phyloP scores from a whole-genome alignment of 1,140 invertebrate genomes.

The Drosophila ambigua region DNA sequence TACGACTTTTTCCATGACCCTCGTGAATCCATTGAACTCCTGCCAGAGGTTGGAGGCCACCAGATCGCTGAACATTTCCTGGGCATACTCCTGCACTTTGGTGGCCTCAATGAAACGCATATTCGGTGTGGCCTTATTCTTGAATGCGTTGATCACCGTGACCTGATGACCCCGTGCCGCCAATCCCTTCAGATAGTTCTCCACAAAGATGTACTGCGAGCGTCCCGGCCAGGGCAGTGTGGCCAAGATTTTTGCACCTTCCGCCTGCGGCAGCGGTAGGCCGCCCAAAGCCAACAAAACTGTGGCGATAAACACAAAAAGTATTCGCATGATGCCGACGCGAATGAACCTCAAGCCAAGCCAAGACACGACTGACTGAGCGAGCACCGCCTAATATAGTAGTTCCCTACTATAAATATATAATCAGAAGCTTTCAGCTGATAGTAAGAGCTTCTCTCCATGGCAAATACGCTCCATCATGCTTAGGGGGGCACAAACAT shows the following conservation, averaged over 20 bases:
- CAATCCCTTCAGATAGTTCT: constrained; percentile 84
- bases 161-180: constrained; percentile 85
- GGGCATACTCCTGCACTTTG: constrained; percentile 25
- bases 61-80: constrained; percentile 48
- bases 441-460: constrained; percentile 11
- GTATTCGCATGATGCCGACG: constrained; percentile 36
- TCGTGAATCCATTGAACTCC: constrained; percentile 63
- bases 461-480: constrained; percentile 13
- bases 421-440: constrained; percentile 20
- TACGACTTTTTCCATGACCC: neutral
- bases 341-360: too few relatives aligned
- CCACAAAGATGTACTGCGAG: constrained; percentile 86
- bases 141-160: constrained; percentile 82
- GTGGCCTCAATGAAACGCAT: constrained; percentile 74
- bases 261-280: constrained; percentile 7
- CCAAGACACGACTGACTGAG: constrained; percentile 1
- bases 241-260: constrained; percentile 71
- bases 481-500: constrained; percentile 20
- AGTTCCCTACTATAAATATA: neutral
- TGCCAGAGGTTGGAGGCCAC: constrained; percentile 51
- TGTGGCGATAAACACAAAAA: constrained; percentile 9
- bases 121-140: constrained; percentile 71
- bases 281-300: constrained; percentile 30
- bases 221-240: constrained; percentile 84
- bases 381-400: neutral